phyloP scores from a whole-genome alignment of 2,113 vertebrate species.

The Ptyas mucosa region DNA sequence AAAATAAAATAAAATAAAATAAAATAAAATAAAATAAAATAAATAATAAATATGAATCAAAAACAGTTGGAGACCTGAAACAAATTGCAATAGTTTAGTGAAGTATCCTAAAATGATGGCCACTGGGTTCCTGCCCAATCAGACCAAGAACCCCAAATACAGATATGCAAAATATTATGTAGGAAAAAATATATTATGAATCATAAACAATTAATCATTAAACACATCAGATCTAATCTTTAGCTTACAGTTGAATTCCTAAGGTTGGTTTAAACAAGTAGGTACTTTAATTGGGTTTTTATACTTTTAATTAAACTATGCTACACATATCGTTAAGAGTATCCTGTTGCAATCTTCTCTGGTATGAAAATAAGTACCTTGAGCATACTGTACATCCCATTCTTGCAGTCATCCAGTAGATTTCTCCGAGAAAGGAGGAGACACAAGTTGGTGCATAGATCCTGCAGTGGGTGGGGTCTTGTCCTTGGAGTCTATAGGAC shows the following conservation, averaged over 20 bases:
- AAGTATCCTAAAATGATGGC: not conserved
- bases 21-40: no score
- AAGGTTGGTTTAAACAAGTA: not conserved
- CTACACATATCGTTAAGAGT: not conserved
- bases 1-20: no score
- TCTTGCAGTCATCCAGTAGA: not conserved
- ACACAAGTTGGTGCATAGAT: not conserved
- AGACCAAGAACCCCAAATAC: not conserved
- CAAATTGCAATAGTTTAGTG: not conserved
- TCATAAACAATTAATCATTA: not conserved
- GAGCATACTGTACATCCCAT: not conserved
- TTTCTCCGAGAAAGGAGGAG: not conserved
- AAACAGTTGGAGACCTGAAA: not conserved
- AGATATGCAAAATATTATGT: not conserved
- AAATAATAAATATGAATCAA: no score
- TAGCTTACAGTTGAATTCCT: not conserved
- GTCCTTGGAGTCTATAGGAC: not conserved
- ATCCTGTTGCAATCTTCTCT: not conserved
- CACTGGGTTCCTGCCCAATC: not conserved
- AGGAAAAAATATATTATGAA: not conserved
- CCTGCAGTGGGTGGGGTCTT: not conserved
- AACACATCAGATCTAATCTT: not conserved
- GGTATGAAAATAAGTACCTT: not conserved
- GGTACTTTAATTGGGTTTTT: not conserved
- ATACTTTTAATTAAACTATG: not conserved